A percentile compares a stretch with the other conserved stretches of the same genome.
These are phyloP conservation scores for Zophobas morio DNA, from an alignment of 1,140 invertebrate genomes.

Conservation along the genomic window DNA sequence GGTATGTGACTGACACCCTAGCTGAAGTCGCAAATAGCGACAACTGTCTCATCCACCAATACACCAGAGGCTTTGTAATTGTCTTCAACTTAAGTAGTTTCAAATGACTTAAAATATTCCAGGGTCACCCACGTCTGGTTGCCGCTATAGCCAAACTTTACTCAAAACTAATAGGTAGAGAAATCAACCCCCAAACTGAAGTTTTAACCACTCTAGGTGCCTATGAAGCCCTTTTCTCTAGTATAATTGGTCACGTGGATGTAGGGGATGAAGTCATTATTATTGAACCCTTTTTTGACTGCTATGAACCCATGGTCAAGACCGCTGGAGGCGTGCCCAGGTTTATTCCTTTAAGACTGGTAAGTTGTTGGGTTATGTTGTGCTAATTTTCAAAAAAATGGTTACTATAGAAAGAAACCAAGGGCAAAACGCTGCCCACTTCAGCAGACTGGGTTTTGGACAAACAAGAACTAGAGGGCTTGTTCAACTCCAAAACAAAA, in stretches of 20 bases:
- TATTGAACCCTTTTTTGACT: conserved; percentile 98
- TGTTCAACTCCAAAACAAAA: conserved; percentile 96
- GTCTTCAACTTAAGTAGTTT: background rate
- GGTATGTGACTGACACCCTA: conserved; percentile 86
- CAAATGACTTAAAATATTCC: conserved; percentile 64
- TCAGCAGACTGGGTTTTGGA: conserved; percentile 94
- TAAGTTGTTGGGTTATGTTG: background rate
- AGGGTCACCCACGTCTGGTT: conserved; percentile 85
- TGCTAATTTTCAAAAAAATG: conserved; percentile 66
- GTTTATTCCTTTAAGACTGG: conserved; percentile 71
- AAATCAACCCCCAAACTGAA: conserved; percentile 77
- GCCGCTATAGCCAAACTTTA: conserved; percentile 90
- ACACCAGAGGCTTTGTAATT: conserved; percentile 87
- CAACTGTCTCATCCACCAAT: conserved; percentile 91
- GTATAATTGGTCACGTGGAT: conserved; percentile 86
- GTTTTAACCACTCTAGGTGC: conserved; percentile 92
- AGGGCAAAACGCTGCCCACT: background rate
- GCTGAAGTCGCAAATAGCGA: conserved; percentile 76
- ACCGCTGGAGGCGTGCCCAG: conserved; percentile 89
- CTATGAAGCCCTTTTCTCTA: conserved; percentile 90
- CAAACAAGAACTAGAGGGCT: conserved; percentile 81
- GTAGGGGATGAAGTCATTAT: conserved; percentile 94
- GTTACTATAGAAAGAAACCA: conserved; percentile 8
- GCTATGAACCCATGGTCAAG: conserved; percentile 95
- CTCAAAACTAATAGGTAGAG: conserved; percentile 80